Evolutionary conservation across 2,113 vertebrate species (phyloP).

Genomic region (Malurus elegans): DNA sequence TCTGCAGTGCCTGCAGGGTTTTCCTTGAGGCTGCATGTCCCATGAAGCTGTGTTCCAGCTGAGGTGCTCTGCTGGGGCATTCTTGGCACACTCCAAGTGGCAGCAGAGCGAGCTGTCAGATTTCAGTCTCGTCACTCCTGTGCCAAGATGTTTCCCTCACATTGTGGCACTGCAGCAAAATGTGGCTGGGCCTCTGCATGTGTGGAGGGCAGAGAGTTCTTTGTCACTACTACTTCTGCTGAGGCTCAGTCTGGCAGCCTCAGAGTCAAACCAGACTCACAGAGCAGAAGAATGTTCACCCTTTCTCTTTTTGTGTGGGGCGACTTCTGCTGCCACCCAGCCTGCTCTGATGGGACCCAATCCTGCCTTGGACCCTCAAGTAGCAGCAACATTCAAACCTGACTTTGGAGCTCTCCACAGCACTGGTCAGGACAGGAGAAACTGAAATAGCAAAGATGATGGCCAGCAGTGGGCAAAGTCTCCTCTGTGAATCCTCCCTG

Average conservation of each 20-base stretch:
- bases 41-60: rapidly evolving
- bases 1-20: background rate
- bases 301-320: background rate
- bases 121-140: background rate
- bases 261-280: background rate
- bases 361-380: rapidly evolving
- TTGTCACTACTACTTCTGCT: background rate
- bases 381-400: background rate
- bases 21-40: background rate
- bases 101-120: background rate
- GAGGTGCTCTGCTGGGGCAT: background rate
- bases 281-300: background rate
- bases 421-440: background rate
- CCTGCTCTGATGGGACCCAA: background rate
- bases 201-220: background rate
- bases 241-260: background rate
- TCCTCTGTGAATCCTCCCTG: background rate
- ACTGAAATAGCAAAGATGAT: background rate
- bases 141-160: background rate
- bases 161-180: background rate
- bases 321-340: background rate
- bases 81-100: background rate
- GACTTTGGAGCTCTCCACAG: background rate
- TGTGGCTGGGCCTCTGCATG: background rate
- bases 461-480: background rate